Conservation (phyloP, 2,113 vertebrate species). For the Amazona vittata region DNA sequence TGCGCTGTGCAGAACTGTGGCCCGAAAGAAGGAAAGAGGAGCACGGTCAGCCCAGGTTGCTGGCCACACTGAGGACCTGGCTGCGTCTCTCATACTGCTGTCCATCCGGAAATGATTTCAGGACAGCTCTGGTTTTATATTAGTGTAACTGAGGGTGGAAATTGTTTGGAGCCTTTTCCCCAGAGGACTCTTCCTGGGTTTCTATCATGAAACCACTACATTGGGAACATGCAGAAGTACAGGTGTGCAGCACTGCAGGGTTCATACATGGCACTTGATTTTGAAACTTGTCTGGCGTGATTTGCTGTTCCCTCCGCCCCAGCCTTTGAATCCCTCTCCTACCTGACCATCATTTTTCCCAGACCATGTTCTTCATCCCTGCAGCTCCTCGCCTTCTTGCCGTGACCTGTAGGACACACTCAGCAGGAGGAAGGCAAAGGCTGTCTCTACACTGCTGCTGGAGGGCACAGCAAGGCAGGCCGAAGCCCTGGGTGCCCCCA, state of each 20-base stretch:
- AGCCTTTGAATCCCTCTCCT: neutral
- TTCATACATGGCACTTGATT: neutral
- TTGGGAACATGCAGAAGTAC: neutral
- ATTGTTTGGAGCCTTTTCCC: neutral
- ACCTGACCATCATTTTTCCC: neutral
- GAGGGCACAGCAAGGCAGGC: neutral
- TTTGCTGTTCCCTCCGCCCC: neutral
- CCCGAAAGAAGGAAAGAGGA: neutral
- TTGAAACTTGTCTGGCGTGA: neutral
- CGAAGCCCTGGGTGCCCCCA: neutral
- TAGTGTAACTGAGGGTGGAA: neutral
- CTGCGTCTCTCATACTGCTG: neutral
- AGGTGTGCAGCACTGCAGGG: neutral
- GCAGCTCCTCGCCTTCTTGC: neutral
- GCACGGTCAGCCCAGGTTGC: rapidly evolving
- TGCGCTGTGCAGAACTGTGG: neutral
- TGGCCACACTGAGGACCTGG: rapidly evolving
- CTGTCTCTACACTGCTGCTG: rapidly evolving
- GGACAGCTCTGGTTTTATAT: neutral
- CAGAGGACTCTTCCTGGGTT: neutral
- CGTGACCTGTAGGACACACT: neutral
- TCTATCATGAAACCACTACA: neutral
- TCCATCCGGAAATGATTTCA: neutral
- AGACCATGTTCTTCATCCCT: neutral
- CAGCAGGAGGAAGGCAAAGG: neutral